Evolutionary conservation across 2,797 vertebrate genomes (phyloP).

Genomic region (Carapus acus): DNA sequence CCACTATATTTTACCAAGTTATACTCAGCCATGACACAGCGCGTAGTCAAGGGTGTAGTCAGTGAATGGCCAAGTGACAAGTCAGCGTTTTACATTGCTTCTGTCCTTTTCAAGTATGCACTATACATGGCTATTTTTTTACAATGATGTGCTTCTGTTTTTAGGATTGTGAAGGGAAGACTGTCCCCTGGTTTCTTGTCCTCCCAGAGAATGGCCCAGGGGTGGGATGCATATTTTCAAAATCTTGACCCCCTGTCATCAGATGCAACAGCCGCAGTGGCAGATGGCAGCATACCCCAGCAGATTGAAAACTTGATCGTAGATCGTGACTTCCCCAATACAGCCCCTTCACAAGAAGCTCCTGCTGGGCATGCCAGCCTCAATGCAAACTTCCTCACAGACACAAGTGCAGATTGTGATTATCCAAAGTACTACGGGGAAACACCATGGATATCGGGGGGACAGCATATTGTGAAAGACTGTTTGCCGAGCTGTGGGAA

Average conservation of each 20-base stretch:
- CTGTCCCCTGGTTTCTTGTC: slow-evolving; percentile 13
- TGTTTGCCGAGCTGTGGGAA: slow-evolving; percentile 45
- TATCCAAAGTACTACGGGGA: slow-evolving; percentile 55
- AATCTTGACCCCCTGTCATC: slow-evolving; percentile 50
- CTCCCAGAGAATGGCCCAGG: slow-evolving; percentile 65
- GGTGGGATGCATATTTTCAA: slow-evolving; percentile 64
- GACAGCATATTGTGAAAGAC: slow-evolving; percentile 47
- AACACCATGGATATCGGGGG: slow-evolving; percentile 52
- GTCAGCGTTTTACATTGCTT: too few species aligned
- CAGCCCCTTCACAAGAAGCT: slow-evolving; percentile 46
- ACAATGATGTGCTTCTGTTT: slow-evolving; percentile 37
- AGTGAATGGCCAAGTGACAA: slow-evolving; percentile 21
- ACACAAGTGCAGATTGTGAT: slow-evolving; percentile 55
- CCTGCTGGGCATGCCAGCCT: slow-evolving; percentile 49
- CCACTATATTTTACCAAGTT: too few species aligned
- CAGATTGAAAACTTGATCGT: slow-evolving; percentile 59
- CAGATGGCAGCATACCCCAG: slow-evolving; percentile 50
- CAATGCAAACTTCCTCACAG: slow-evolving; percentile 45
- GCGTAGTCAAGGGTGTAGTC: too few species aligned
- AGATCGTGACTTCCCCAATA: slow-evolving; percentile 51
- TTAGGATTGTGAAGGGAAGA: slow-evolving; percentile 44
- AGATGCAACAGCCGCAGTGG: slow-evolving; percentile 51
- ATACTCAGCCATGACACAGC: too few species aligned
- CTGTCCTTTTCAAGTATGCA: too few species aligned
- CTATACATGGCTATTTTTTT: slow-evolving; percentile 14